Conservation (phyloP, 2,113 vertebrate species). For the Aldabrachelys gigantea region DNA sequence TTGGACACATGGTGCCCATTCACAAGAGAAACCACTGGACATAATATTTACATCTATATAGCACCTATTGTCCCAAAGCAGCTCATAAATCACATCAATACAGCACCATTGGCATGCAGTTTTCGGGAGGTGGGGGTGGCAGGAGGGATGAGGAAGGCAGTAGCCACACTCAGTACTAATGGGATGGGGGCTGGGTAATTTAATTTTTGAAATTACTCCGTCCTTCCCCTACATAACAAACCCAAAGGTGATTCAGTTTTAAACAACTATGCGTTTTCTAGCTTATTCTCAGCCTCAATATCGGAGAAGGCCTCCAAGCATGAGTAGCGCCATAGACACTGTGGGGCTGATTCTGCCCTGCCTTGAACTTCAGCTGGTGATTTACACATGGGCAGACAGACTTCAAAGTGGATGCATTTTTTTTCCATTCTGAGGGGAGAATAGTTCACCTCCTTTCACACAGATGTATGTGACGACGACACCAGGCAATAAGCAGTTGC, state of each 20-base stretch:
- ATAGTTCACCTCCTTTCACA: neutral
- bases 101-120: neutral
- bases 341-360: fast-evolving
- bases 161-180: neutral
- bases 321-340: fast-evolving
- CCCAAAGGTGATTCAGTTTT: neutral
- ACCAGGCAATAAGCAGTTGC: neutral
- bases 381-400: neutral
- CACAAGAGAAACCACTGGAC: neutral
- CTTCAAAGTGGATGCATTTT: neutral
- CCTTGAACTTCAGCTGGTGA: neutral
- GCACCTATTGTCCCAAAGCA: neutral
- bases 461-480: fast-evolving
- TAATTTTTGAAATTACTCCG: neutral
- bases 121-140: no score
- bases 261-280: neutral
- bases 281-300: neutral
- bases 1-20: neutral
- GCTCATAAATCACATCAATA: neutral
- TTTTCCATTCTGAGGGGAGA: fast-evolving
- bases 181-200: neutral
- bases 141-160: neutral
- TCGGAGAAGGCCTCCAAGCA: fast-evolving
- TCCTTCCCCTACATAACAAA: neutral
- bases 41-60: neutral